Percentiles rank a stretch among this genome's conserved stretches.
Evolutionary conservation across 1,140 invertebrate species (phyloP).

Genomic region (Brachionus angularis): DNA sequence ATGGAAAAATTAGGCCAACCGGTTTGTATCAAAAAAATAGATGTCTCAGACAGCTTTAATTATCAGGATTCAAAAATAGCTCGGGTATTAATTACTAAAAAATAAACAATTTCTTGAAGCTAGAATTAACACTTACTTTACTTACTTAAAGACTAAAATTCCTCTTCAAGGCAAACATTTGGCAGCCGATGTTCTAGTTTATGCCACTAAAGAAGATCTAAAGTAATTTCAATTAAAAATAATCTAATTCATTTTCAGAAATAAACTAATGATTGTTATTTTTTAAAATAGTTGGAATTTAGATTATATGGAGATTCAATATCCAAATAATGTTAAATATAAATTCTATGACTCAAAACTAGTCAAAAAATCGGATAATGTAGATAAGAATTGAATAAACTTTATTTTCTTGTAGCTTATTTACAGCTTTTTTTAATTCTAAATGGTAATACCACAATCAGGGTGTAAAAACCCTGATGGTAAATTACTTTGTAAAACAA

Average conservation of each 20-base stretch:
- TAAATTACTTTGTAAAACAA: no score
- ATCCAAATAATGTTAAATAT: constrained; percentile 1
- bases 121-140: no score
- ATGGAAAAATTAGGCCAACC: constrained; percentile 38
- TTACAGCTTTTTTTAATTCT: no score
- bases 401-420: no score
- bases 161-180: background rate
- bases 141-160: constrained; percentile 33
- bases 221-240: background rate
- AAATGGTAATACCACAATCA: no score
- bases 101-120: background rate
- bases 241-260: background rate
- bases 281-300: constrained; percentile 16
- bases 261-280: background rate
- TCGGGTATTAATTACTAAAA: background rate
- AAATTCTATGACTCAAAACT: constrained; percentile 6
- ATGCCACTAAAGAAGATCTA: background rate
- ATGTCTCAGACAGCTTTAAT: constrained; percentile 15
- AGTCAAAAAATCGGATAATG: background rate
- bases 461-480: no score
- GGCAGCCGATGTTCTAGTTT: background rate
- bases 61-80: constrained; percentile 23
- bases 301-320: constrained; percentile 11
- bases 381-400: background rate
- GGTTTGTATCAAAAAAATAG: background rate